phyloP scores from a whole-genome alignment of 2,797 vertebrate genomes.

The Yasuhikotakia modesta region DNA sequence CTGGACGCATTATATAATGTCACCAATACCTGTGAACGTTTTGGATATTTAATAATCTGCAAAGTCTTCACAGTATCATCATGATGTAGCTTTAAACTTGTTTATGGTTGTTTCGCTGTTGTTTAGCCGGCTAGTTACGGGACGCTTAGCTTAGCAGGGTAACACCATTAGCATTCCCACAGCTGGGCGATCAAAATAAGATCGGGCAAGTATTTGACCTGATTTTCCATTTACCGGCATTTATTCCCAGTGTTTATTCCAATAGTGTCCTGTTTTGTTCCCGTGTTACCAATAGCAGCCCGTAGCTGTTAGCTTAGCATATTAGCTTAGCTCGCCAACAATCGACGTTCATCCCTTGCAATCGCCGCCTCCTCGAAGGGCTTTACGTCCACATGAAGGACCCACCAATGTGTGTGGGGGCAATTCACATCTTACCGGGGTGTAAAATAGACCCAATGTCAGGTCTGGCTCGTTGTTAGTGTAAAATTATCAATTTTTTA shows the following conservation, averaged over 20 bases:
- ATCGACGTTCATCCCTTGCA: conserved; percentile 21
- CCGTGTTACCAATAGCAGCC: not conserved
- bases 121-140: conserved; percentile 35
- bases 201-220: not conserved
- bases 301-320: conserved; percentile 21
- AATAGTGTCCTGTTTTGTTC: not conserved
- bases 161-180: conserved; percentile 6
- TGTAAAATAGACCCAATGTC: not conserved
- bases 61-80: not conserved
- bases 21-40: not conserved
- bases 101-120: not conserved
- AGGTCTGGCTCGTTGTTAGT: not conserved
- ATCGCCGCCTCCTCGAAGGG: not conserved
- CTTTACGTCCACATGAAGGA: conserved; percentile 23
- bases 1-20: not conserved
- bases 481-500: not conserved
- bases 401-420: not conserved
- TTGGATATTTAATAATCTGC: not conserved
- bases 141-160: conserved; percentile 22
- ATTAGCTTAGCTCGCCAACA: conserved; percentile 41
- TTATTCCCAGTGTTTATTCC: not conserved
- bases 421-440: not conserved
- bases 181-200: not conserved
- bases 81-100: not conserved
- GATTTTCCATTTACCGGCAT: not conserved